phyloP scores from a whole-genome alignment of 2,888 invertebrate genomes.

The Zhuqinia jingwanae region DNA sequence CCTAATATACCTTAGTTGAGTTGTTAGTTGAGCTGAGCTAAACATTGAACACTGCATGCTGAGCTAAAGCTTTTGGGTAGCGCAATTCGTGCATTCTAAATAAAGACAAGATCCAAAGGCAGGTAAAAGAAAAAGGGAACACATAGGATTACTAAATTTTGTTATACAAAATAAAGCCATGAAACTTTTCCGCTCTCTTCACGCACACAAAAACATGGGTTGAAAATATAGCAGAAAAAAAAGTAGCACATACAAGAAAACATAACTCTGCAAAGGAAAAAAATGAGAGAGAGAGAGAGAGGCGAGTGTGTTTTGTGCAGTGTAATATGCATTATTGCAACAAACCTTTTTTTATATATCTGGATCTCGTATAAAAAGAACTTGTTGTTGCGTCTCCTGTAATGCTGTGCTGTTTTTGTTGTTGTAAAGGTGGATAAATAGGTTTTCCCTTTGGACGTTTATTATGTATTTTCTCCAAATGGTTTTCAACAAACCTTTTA shows the following conservation, averaged over 20 bases:
- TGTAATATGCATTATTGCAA: constrained; percentile 35
- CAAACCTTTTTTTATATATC: constrained; percentile 59
- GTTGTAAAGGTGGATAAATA: constrained; percentile 41
- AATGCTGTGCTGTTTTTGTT: constrained; percentile 12
- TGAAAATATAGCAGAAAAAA: not conserved
- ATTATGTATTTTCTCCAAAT: constrained; percentile 50
- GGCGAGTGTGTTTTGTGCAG: no score
- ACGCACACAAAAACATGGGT: not conserved
- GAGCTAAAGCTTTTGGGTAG: not conserved
- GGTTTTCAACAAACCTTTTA: constrained; percentile 53
- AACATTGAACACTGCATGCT: constrained; percentile 3
- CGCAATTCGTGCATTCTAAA: constrained; percentile 67
- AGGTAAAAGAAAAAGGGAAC: constrained; percentile 35
- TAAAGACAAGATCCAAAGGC: constrained; percentile 30
- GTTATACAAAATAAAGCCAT: constrained; percentile 10
- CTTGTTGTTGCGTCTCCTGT: constrained; percentile 19
- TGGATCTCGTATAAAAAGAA: constrained; percentile 47
- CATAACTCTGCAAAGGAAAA: not conserved
- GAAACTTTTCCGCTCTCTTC: constrained; percentile 27
- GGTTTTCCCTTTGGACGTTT: constrained; percentile 55
- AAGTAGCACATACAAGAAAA: constrained; percentile 4
- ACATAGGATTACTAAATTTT: constrained; percentile 47
- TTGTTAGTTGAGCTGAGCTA: constrained; percentile 8
- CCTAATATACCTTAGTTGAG: no score
- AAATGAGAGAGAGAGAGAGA: not conserved